Percentiles rank a stretch among this genome's conserved stretches.
Evolutionary conservation across 2,888 invertebrate species (phyloP).

Genomic region (Nymphalis urticae): DNA sequence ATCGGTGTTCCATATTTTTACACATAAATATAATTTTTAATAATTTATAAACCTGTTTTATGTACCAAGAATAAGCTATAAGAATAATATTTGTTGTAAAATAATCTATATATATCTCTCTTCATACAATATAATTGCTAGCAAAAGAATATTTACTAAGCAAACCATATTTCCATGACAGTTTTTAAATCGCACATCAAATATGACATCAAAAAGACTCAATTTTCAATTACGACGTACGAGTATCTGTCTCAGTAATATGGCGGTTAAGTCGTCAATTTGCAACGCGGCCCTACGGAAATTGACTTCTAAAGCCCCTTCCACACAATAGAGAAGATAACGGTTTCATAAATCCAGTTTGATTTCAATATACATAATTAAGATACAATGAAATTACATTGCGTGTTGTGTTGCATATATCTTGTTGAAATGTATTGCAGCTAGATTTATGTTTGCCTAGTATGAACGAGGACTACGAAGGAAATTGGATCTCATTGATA

Average conservation of each 20-base stretch:
- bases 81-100: no score
- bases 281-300: constrained; percentile 29
- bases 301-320: constrained; percentile 27
- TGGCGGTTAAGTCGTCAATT: constrained; percentile 24
- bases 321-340: constrained; percentile 1
- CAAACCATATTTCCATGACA: background rate
- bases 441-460: background rate
- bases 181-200: background rate
- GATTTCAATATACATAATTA: background rate
- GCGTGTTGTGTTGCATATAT: background rate
- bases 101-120: no score
- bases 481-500: constrained; percentile 23
- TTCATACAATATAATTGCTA: no score
- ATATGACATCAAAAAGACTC: constrained; percentile 2
- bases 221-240: constrained; percentile 8
- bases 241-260: constrained; percentile 15
- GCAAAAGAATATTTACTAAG: background rate
- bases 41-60: no score
- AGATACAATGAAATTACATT: background rate
- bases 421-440: background rate
- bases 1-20: no score
- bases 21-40: no score
- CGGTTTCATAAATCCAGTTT: constrained; percentile 2
- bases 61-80: no score
- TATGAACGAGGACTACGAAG: constrained; percentile 3